These are phyloP conservation scores for Pseudomyrmex dendroicus DNA, from an alignment of 1,140 invertebrate species.

Conservation along the genomic window DNA sequence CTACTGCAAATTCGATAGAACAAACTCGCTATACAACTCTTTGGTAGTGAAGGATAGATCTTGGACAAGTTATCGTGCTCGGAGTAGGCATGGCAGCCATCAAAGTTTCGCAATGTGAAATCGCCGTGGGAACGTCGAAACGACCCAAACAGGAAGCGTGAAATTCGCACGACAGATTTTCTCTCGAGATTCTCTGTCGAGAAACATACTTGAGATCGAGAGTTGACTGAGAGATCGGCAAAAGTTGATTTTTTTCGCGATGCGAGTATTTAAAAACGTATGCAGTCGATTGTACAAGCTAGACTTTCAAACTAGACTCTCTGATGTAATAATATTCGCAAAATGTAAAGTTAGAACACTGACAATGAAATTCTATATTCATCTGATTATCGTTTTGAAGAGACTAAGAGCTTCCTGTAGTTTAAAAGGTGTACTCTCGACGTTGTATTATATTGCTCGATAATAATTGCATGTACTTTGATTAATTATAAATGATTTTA, in stretches of 20 bases:
- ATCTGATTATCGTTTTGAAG: no score
- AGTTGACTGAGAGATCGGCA: conserved; percentile 24
- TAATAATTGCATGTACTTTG: neutral
- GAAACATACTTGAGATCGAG: conserved; percentile 50
- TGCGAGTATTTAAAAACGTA: neutral
- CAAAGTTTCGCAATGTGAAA: conserved; percentile 72
- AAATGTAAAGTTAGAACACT: no score
- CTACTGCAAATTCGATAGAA: conserved; percentile 71
- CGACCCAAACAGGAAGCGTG: conserved; percentile 67
- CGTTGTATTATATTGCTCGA: no score
- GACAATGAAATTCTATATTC: no score
- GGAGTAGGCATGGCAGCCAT: conserved; percentile 68
- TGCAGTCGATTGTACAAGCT: no score
- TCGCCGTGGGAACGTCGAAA: conserved; percentile 70
- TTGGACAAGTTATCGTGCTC: conserved; percentile 69
- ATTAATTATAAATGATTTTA: neutral
- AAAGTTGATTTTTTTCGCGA: conserved; percentile 11
- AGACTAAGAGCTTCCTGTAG: no score
- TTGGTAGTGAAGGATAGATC: conserved; percentile 55
- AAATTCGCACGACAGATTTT: conserved; percentile 72
- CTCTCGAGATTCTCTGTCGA: conserved; percentile 63
- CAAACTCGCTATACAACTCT: conserved; percentile 67
- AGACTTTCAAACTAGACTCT: no score
- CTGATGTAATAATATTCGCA: no score
- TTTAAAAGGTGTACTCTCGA: no score